Percentiles rank a stretch among this genome's conserved stretches.
These are phyloP conservation scores for Geothlypis trichas DNA, from an alignment of 2,113 vertebrate species.

Conservation along the genomic window DNA sequence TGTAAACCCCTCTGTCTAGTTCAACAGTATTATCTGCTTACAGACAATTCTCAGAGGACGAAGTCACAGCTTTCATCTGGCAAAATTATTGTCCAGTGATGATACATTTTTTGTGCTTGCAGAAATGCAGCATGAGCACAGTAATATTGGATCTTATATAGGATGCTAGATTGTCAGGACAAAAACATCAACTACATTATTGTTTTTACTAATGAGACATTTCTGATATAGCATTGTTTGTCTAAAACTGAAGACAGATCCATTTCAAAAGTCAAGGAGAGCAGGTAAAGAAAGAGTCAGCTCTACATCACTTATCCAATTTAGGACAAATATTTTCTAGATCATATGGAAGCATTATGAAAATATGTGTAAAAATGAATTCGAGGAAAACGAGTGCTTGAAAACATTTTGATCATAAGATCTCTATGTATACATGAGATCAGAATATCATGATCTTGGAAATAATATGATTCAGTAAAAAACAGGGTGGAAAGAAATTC, in stretches of 20 bases:
- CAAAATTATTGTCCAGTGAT: slow-evolving; percentile 3
- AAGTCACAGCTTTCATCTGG: neutral
- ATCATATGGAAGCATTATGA: neutral
- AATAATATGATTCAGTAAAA: neutral
- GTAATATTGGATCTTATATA: neutral
- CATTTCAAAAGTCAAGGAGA: neutral
- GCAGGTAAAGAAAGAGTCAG: neutral
- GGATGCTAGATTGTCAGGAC: neutral
- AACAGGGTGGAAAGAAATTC: neutral
- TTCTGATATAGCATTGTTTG: neutral
- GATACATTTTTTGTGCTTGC: neutral
- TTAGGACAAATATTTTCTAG: neutral
- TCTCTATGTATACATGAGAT: neutral
- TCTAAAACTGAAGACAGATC: slow-evolving; percentile 23
- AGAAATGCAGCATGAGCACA: neutral
- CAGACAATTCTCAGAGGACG: slow-evolving; percentile 24
- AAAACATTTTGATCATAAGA: neutral
- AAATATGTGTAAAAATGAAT: neutral
- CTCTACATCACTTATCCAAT: neutral
- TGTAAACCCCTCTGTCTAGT: slow-evolving; percentile 32
- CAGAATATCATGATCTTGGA: neutral
- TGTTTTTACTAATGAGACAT: slow-evolving; percentile 16
- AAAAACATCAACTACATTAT: neutral
- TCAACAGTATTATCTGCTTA: slow-evolving; percentile 33
- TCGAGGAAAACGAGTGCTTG: neutral